A percentile compares a stretch with the other conserved stretches of the same genome.
Conservation (phyloP, 2,113 vertebrate species). For the Leptosomus discolor region DNA sequence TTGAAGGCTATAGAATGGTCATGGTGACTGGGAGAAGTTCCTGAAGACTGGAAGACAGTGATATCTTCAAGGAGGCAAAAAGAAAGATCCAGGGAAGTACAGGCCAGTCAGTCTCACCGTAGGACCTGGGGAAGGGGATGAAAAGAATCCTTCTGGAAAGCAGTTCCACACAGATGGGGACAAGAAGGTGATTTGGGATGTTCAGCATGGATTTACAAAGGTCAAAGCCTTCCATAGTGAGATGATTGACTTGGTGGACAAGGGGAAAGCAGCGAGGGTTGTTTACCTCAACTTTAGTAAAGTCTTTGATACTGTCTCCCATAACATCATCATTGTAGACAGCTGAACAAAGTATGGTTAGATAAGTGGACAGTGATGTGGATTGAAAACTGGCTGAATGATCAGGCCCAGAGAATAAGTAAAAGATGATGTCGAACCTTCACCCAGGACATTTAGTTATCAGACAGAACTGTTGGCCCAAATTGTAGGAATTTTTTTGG, state of each 20-base stretch:
- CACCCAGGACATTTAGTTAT: neutral
- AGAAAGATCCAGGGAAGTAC: neutral
- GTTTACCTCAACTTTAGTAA: neutral
- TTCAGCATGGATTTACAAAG: neutral
- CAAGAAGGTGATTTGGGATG: neutral
- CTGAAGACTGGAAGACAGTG: neutral
- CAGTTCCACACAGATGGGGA: neutral
- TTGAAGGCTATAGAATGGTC: neutral
- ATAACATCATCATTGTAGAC: neutral
- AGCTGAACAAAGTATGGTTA: neutral
- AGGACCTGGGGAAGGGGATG: neutral
- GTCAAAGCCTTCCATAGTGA: neutral
- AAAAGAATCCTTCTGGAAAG: neutral
- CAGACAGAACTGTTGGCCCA: neutral
- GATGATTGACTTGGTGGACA: neutral
- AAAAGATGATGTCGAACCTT: neutral
- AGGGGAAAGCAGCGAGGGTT: neutral
- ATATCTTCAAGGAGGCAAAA: neutral
- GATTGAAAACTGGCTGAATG: neutral
- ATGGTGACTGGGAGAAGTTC: neutral
- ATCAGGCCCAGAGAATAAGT: neutral
- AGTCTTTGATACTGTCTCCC: neutral
- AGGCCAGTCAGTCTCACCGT: neutral
- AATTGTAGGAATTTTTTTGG: neutral
- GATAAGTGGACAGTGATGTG: neutral